phyloP scores from a whole-genome alignment of 2,797 vertebrate species.

The Girardinus metallicus region DNA sequence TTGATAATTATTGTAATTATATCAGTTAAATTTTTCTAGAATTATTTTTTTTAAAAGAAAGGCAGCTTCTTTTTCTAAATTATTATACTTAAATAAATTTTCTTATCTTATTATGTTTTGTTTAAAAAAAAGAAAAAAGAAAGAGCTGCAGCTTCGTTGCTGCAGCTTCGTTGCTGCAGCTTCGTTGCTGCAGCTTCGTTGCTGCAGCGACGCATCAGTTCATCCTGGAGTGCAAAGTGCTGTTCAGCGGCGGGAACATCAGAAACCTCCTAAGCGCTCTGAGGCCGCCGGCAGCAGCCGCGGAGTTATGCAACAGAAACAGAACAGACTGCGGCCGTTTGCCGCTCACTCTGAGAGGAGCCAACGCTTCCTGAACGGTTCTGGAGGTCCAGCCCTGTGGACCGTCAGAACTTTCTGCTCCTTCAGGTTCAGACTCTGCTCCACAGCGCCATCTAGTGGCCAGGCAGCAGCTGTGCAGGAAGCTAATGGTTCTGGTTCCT shows the following conservation, averaged over 20 bases:
- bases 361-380: not conserved
- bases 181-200: slow-evolving; percentile 1
- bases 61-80: not conserved
- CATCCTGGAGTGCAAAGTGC: slow-evolving; percentile 60
- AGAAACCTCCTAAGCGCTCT: slow-evolving; percentile 47
- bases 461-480: not conserved
- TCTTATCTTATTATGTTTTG: too few relatives aligned
- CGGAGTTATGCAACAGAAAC: slow-evolving; percentile 44
- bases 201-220: not conserved
- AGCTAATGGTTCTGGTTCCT: not conserved
- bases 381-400: not conserved
- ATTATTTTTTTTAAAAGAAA: too few relatives aligned
- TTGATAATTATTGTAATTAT: too few relatives aligned
- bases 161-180: too few relatives aligned
- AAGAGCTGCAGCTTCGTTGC: too few relatives aligned
- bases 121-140: too few relatives aligned
- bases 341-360: too few relatives aligned
- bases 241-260: slow-evolving; percentile 60
- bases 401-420: not conserved
- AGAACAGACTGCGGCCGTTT: slow-evolving; percentile 15
- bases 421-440: not conserved
- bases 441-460: not conserved
- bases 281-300: slow-evolving; percentile 19
- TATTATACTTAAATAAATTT: fast-evolving
- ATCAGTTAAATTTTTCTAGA: too few relatives aligned